Conservation (phyloP, 2,888 invertebrate species). For the Notocelia uddmanniana region DNA sequence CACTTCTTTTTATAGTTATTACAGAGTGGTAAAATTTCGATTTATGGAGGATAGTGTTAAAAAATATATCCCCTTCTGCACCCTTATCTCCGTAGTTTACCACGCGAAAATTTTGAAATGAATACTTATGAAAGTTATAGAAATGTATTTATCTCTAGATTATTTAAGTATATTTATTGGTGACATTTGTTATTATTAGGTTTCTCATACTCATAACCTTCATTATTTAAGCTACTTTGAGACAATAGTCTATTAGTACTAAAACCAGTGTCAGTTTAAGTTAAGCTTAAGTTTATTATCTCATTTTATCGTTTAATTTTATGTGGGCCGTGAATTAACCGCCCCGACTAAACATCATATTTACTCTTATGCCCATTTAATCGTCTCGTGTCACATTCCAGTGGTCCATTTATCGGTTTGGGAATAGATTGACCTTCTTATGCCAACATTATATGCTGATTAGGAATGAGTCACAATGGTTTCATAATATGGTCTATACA, state of each 20-base stretch:
- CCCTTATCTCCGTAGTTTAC: too few species aligned
- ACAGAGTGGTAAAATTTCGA: too few species aligned
- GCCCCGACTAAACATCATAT: slow-evolving; percentile 9
- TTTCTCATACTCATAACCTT: background rate
- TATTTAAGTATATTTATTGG: background rate
- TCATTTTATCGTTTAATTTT: slow-evolving; percentile 20
- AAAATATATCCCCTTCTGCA: too few species aligned
- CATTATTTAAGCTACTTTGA: background rate
- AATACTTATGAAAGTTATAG: too few species aligned
- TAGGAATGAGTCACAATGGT: background rate
- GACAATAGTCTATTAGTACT: slow-evolving; percentile 11
- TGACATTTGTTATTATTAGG: background rate
- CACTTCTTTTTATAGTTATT: too few species aligned
- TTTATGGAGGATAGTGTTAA: too few species aligned
- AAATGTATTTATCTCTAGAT: too few species aligned
- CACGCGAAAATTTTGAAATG: too few species aligned
- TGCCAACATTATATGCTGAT: background rate
- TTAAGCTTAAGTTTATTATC: slow-evolving; percentile 7
- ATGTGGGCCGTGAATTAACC: slow-evolving; percentile 7
- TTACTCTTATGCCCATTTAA: slow-evolving; percentile 4
- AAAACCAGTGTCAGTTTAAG: background rate
- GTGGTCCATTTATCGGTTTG: background rate
- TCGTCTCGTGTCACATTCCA: background rate
- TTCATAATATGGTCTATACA: background rate
- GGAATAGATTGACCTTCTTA: slow-evolving; percentile 23